phyloP scores from a whole-genome alignment of 2,113 vertebrate species.

The Vombatus ursinus region DNA sequence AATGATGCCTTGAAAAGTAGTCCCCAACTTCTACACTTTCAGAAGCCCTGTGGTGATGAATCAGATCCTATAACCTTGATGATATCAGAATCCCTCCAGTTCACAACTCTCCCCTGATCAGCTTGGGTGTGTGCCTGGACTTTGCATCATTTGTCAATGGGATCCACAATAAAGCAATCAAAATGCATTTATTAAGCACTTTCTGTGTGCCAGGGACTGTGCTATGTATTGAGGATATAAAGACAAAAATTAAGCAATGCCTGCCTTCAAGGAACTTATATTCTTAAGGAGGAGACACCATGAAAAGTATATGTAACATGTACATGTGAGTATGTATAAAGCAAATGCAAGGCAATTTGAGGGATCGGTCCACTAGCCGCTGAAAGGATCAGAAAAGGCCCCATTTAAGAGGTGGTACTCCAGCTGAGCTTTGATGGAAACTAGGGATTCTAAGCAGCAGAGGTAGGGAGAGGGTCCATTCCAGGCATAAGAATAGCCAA shows the following conservation, averaged over 20 bases:
- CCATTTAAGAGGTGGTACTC: not conserved
- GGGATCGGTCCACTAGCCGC: not conserved
- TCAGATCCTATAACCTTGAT: not conserved
- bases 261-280: not conserved
- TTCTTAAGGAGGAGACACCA: not conserved
- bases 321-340: not conserved
- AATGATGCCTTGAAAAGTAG: rapidly evolving
- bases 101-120: not conserved
- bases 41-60: not conserved
- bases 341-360: not conserved
- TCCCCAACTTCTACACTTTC: not conserved
- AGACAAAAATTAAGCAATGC: not conserved
- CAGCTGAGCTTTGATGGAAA: not conserved
- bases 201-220: not conserved
- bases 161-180: not conserved
- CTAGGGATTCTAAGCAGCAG: not conserved
- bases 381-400: not conserved
- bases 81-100: not conserved
- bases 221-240: not conserved
- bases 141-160: not conserved
- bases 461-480: not conserved
- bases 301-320: not conserved
- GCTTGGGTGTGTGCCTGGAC: not conserved
- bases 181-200: not conserved
- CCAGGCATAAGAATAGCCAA: not conserved